Percentiles rank a stretch among this genome's conserved stretches.
Conservation (phyloP, 2,888 invertebrate genomes). For the Syritta pipiens region DNA sequence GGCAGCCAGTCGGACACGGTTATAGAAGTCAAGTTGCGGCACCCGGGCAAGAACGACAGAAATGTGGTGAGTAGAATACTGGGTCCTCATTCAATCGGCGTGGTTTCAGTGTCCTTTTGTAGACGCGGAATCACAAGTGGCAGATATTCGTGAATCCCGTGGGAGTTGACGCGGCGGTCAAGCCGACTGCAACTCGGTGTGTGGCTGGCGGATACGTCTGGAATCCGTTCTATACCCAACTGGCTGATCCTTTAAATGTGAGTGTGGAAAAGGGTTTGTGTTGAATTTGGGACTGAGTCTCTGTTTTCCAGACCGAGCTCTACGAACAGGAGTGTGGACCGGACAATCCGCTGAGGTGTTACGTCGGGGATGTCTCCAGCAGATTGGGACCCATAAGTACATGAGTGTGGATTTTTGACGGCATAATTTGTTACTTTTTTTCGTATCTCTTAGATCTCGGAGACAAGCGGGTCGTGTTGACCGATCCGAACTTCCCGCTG, state of each 20-base stretch:
- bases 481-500: constrained; percentile 93
- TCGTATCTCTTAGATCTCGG: constrained; percentile 89
- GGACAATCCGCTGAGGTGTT: constrained; percentile 92
- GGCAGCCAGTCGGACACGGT: constrained; percentile 93
- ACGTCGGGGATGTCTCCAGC: constrained; percentile 93
- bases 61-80: constrained; percentile 83
- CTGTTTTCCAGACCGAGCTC: constrained; percentile 84
- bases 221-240: constrained; percentile 94
- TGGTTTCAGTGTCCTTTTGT: constrained; percentile 38
- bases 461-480: constrained; percentile 86
- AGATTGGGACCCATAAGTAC: constrained; percentile 89
- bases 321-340: constrained; percentile 93
- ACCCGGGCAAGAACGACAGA: constrained; percentile 91
- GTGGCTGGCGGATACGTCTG: constrained; percentile 94
- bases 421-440: too few species aligned
- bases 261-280: constrained; percentile 71
- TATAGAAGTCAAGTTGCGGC: constrained; percentile 92
- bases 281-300: neutral
- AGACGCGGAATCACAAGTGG: constrained; percentile 93
- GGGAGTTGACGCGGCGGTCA: constrained; percentile 93
- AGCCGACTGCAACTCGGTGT: constrained; percentile 88
- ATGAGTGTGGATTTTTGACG: too few species aligned
- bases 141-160: constrained; percentile 94
- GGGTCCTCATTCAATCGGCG: accelerated
- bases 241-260: constrained; percentile 93